Base-by-base conservation (phyloP, 2,113 vertebrate species). In the Rhinichthys klamathensis region DNA sequence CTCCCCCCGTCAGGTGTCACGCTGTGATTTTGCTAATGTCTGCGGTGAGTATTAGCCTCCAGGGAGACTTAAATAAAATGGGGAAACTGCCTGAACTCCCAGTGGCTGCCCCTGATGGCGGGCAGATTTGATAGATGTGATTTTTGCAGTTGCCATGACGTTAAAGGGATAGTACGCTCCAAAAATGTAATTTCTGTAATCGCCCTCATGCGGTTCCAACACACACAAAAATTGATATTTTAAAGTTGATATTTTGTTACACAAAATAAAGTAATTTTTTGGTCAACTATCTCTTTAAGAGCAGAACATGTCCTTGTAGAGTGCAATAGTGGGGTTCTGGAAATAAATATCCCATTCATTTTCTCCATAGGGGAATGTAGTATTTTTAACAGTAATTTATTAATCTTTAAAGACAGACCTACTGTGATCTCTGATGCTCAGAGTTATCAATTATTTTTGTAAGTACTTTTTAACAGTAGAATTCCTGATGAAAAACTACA, bases 101-200 rank as follows among this genome's bases (percentile, higher is more conserved):
- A 84, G 87, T 79, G 88, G 87, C 82, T 54, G 70, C 67, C 73
- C 81, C 35, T 74, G 90, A 89, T 86, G 77, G 84, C 78, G 84
- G 44, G 30, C 63, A 80, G 81, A 61, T 81, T 89, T 91, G 89
- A 92, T 91, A 87, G 90, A 92, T 92, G 84, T 88, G 88, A 78
- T 51, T 30, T 79, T 73, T 51, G 87, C 35, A 38, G 77, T 70
- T 79, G 88, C 86, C 87, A 30, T 81, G 89, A 89, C 69, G 82
- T 80, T 77, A 49, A 54, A 63, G 3, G 49, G 88, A 89, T 49
- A 72, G 73, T 84, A 11, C 0, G 27, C 83, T 58, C 13, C 9
- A 21, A 72, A 72, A n/a, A 41, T 41, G 1, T 6, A n/a, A 7
- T 41, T n/a, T 72, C 35, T 72, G 21, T 41, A 73, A 23, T 73